phyloP scores from a whole-genome alignment of 2,797 vertebrate genomes.

The Pempheris klunzingeri region DNA sequence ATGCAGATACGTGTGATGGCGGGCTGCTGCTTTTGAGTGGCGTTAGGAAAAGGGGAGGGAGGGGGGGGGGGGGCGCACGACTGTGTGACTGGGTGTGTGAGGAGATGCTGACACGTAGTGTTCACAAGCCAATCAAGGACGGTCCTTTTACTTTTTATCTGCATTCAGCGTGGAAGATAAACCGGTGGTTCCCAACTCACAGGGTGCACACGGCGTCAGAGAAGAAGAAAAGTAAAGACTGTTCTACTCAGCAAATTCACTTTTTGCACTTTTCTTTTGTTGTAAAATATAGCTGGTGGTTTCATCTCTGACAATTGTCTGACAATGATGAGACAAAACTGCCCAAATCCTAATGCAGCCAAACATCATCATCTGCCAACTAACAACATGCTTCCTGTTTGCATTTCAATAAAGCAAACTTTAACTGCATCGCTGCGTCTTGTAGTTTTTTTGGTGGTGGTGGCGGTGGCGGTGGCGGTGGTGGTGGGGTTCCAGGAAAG shows the following conservation, averaged over 20 bases:
- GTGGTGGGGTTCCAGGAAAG: no score
- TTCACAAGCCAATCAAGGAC: constrained; percentile 1
- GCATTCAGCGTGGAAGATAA: constrained; percentile 1
- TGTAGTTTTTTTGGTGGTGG: not conserved
- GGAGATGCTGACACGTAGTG: not conserved
- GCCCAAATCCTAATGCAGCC: not conserved
- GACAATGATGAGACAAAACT: no score
- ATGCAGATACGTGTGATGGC: constrained; percentile 88
- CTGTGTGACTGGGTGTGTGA: not conserved
- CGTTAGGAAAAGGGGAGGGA: constrained; percentile 61
- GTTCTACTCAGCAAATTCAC: not conserved
- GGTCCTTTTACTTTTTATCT: not conserved
- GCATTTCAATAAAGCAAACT: constrained; percentile 13
- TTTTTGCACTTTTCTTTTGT: not conserved
- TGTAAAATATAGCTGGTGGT: not conserved
- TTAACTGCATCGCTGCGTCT: constrained; percentile 21
- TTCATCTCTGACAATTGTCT: not conserved
- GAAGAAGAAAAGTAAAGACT: not conserved
- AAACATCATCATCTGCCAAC: not conserved
- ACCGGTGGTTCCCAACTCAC: not conserved
- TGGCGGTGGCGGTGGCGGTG: no score
- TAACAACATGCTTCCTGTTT: not conserved
- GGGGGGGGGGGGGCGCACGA: not conserved
- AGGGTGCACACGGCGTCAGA: not conserved
- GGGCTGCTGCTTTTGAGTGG: constrained; percentile 79